Base-by-base conservation (phyloP, 2,888 invertebrate species). In the Cephus spinipes region DNA sequence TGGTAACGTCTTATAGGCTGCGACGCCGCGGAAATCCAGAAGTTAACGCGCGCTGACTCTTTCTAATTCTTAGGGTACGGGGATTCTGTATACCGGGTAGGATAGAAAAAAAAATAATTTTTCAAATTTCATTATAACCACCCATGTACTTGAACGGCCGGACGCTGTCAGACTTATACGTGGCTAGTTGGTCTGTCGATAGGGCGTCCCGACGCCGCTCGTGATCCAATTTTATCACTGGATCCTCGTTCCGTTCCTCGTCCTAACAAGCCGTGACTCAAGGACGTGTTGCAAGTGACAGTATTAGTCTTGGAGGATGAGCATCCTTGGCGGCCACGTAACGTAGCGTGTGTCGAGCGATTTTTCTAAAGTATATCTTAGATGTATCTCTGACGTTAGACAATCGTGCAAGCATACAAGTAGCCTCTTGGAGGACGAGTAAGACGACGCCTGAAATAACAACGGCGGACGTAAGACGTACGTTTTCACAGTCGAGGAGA, bases 1-100 rank as follows among this genome's bases (percentile, higher is more conserved):
- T 82, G 85, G 82, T 79, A 81, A 76, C 74, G 77, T 40, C 69
- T 34, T 36, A 23, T 35, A 34, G 35, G 79, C 79, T 79, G 77
- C 35, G 68, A 35, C 76, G 76, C 55, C 68, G 33, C 80, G 76
- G 6, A 32, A 32, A 32, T 31, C 31, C 31, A 0, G 6, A 2
- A 32, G 71, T 71, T 32, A 31, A 15, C 71, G 71, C 32, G 31
- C 3, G 9, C 31, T 15, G 31, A 71, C 71, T 31, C 31, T 30
- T 31, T 31, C 12, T 12, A 30, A 71, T 71, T 31, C 3, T 11
- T 31, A 9, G 15, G 12, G 31, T 0, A 55, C 23, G 6, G 4
- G 4, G 15, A 15, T 23, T 23, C 1, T 55, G 4, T 23, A 23
- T 55, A 55, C 23, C 40, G 71, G 71, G 71, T 12, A 3, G 31